phyloP scores from a whole-genome alignment of 2,113 vertebrate genomes.

The Chlorocebus sabaeus region DNA sequence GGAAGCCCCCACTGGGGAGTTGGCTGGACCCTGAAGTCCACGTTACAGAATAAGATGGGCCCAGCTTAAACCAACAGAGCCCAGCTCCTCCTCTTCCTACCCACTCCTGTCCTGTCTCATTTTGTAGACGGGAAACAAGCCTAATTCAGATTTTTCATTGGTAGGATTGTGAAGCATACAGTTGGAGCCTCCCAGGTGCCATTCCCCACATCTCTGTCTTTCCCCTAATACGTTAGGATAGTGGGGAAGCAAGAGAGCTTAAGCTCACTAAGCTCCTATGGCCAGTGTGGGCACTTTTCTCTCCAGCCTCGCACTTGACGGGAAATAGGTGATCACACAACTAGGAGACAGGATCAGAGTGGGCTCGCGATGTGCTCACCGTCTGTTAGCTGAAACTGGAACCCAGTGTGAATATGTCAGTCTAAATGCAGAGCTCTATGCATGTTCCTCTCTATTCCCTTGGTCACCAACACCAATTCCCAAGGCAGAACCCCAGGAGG shows the following conservation, averaged over 20 bases:
- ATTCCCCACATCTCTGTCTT: too few species aligned
- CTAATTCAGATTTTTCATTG: background rate
- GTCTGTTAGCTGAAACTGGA: too few species aligned
- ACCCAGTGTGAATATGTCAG: too few species aligned
- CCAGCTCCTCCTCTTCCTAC: background rate
- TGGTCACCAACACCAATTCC: too few species aligned
- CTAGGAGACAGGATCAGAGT: background rate
- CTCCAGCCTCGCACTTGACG: background rate
- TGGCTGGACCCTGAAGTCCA: background rate
- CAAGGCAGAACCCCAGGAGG: too few species aligned
- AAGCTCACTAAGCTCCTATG: background rate
- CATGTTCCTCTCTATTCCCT: too few species aligned
- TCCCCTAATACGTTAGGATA: background rate
- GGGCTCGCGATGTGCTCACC: background rate
- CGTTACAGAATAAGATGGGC: background rate
- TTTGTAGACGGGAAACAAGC: background rate
- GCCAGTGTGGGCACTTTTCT: background rate
- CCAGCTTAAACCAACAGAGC: background rate
- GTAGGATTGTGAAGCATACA: background rate
- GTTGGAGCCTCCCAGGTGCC: background rate
- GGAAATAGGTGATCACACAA: background rate
- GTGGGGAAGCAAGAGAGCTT: background rate
- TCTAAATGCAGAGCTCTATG: too few species aligned
- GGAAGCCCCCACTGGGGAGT: rapidly evolving
- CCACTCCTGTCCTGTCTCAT: background rate